These are phyloP conservation scores for Semaprochilodus insignis DNA, from an alignment of 2,797 vertebrate genomes.

Conservation along the genomic window DNA sequence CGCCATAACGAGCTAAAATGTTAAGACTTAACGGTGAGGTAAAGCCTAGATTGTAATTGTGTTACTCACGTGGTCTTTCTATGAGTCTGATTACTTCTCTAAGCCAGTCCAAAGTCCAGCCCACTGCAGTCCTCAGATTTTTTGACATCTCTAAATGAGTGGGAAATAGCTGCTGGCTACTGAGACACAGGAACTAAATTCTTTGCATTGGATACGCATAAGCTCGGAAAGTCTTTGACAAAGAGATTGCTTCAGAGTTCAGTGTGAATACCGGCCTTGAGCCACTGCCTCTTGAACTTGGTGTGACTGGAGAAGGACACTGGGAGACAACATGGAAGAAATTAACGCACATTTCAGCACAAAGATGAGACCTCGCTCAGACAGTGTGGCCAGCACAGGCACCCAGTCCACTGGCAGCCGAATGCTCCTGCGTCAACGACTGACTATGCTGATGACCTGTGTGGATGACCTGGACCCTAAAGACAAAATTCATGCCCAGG, in stretches of 20 bases:
- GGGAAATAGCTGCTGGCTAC: background rate
- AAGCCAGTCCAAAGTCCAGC: constrained; percentile 1
- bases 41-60: background rate
- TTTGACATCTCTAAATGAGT: background rate
- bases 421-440: constrained; percentile 74
- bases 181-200: background rate
- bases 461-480: constrained; percentile 77
- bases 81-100: background rate
- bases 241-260: background rate
- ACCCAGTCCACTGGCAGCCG: constrained; percentile 69
- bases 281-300: background rate
- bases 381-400: constrained; percentile 69
- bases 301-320: background rate
- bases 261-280: background rate
- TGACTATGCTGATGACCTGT: constrained; percentile 78
- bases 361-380: constrained; percentile 63
- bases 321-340: constrained; percentile 65
- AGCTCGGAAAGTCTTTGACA: background rate
- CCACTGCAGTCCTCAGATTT: background rate
- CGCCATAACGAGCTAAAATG: background rate
- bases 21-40: background rate
- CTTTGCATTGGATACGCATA: background rate
- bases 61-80: constrained; percentile 36
- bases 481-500: constrained; percentile 73
- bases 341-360: constrained; percentile 53